Conservation (phyloP, 2,888 invertebrate species). For the Hypsopygia costalis region DNA sequence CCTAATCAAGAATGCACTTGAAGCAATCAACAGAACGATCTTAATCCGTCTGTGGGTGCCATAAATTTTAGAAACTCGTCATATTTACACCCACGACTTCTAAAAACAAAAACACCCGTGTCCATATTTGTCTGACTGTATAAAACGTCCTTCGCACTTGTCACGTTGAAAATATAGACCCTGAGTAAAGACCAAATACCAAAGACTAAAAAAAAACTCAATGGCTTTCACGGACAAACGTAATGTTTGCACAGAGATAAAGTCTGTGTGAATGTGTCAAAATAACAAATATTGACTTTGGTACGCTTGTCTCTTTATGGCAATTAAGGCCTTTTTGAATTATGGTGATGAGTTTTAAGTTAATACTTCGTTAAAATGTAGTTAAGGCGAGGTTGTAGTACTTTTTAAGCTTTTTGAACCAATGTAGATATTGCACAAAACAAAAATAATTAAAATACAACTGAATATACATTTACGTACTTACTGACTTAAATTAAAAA, state of each 20-base stretch:
- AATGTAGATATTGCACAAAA: too few relatives aligned
- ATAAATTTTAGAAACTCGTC: conserved; percentile 33
- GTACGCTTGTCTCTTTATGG: conserved; percentile 43
- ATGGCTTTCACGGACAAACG: conserved; percentile 74
- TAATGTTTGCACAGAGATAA: conserved; percentile 73
- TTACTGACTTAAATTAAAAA: too few relatives aligned
- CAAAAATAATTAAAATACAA: too few relatives aligned
- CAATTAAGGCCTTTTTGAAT: conserved; percentile 45
- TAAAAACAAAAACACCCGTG: conserved; percentile 57
- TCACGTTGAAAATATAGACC: conserved; percentile 41
- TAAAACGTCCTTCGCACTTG: conserved; percentile 72
- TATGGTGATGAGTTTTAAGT: conserved; percentile 13
- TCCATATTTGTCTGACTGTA: conserved; percentile 60
- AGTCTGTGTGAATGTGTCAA: conserved; percentile 79
- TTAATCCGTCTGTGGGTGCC: conserved; percentile 42
- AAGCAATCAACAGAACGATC: conserved; percentile 14
- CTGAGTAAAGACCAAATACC: conserved; percentile 60
- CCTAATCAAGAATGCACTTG: too few relatives aligned
- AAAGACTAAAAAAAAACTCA: conserved; percentile 59
- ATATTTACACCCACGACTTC: conserved; percentile 46
- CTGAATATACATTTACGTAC: too few relatives aligned
- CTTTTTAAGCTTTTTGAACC: too few relatives aligned
- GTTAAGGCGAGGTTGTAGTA: too few relatives aligned
- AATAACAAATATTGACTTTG: conserved; percentile 76
- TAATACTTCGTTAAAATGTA: too few relatives aligned